Base-by-base conservation (phyloP, 2,113 vertebrate species). In the Etheostoma spectabile region DNA sequence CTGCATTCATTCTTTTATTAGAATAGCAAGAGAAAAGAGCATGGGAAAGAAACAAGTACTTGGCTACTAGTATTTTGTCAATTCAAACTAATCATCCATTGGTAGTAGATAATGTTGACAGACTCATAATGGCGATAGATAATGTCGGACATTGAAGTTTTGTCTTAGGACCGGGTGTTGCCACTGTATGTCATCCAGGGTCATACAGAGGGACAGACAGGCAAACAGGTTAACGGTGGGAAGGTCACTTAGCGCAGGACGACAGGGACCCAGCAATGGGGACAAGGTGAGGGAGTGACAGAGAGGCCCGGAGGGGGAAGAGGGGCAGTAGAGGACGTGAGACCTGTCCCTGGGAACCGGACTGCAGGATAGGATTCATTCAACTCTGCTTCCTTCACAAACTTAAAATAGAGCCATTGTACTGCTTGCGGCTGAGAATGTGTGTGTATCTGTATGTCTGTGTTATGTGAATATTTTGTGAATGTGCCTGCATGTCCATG, bases 381-480 rank as follows among this genome's bases (percentile, higher is more conserved):
- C 98, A 99, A 98, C 95, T 97, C 92, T 91, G 95, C 96, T 99
- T 99, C 98, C 98, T 99, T 95, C 96, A 94, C 95, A 82, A 92
- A 95, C 97, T 96, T 96, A 98, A 99, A 99, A 99, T 99, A 99
- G 97, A 96, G 95, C 97, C 96, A 99, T 99, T 99, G 98, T 99
- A 96, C 97, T 97, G 95, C 96, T 96, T 95, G 95, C 93, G 95
- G 96, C 96, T 94, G 95, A 96, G 96, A 96, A 96, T 96, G 96
- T 96, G 96, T 94, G 94, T 96, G 94, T 86, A 13, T 78, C 24
- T 59, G 14, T 64, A 91, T 95, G 96, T 96, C 93, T 95, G 96
- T 96, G 94, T 82, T 66, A 49, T 51, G 64, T 55, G 66, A 68
- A 68, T 68, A 53, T 68, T 38, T 38, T 53, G 30, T 38, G 66